Evolutionary conservation across 1,140 invertebrate genomes (phyloP), one percentile per base, ranked within the genome.

Genomic region (Macrosteles quadrilineatus): DNA sequence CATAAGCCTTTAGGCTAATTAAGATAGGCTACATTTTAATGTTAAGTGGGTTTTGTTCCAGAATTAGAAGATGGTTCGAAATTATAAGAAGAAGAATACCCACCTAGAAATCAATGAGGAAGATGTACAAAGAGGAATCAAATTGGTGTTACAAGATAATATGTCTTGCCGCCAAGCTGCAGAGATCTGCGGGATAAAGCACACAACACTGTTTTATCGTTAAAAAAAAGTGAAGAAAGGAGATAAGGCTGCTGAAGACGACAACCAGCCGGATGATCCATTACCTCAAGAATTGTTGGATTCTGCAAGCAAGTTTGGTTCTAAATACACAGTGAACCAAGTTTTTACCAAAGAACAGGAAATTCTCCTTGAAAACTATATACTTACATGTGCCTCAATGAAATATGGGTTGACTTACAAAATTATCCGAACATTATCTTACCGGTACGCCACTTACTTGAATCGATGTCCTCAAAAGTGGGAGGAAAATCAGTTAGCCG

Each of bases 381-480:
- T 70, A 4, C 70, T 70, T 68, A 62, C 73, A 30, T 70, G 25
- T 19, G 69, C 73, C 0, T 69, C 68, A 19, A 72, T 77, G 12
- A 72, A 55, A 67, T 77, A 72, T 72, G 76, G 76, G 12, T 59
- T 78, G 27, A 73, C 74, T 25, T 71, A 71, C 19, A 69, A 67
- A 50, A 27, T 45, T 1, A 32, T 69, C 4, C 45, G 73, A 40
- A 17, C 45, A 62, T 55, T 75, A 17, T 72, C 74, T 23, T 77
- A 50, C 72, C 32, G 75, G 68, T 76, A 73, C 66, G 75, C 73
- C 21, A 3, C 4, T 3, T 69, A 62, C 19, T 66, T 73, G 17
- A 31, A 47, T 73, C 74, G 32, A 70, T 72, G 72, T 77, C 76
- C 40, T 21, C n/a, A 71, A 74, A 68, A 66, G 81, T 80, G 79